Evolutionary conservation across 53 echinoderm and acorn worm genomes (phyloP).

Genomic region (Antedon mediterranea): DNA sequence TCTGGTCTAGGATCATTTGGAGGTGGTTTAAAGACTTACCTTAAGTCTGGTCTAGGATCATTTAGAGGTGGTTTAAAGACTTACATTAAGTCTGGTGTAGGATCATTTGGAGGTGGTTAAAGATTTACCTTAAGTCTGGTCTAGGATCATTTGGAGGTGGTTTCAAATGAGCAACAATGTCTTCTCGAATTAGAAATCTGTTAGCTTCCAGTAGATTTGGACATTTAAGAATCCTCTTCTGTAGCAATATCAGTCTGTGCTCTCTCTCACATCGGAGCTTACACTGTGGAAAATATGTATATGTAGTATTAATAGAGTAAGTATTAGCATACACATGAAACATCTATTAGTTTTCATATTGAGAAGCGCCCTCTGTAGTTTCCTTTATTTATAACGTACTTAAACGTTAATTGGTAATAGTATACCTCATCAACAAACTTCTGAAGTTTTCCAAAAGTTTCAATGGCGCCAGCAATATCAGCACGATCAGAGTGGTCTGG

Average conservation of each 20-base stretch:
- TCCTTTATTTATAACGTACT: too few species aligned
- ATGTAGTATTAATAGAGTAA: too few species aligned
- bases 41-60: background rate
- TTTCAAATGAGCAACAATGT: constrained; percentile 61
- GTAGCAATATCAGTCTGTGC: constrained; percentile 38
- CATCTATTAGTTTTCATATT: too few species aligned
- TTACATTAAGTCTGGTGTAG: background rate
- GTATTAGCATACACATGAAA: too few species aligned
- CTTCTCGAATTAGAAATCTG: constrained; percentile 54
- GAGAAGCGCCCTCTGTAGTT: too few species aligned
- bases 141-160: constrained; percentile 3
- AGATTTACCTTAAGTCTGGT: background rate
- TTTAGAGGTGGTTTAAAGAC: constrained; percentile 21
- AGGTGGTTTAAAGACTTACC: constrained; percentile 35
- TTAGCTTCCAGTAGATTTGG: constrained; percentile 83
- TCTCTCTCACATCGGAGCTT: constrained; percentile 57
- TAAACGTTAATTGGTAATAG: too few species aligned
- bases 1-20: background rate
- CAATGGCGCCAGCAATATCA: constrained; percentile 42
- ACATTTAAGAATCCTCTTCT: constrained; percentile 64
- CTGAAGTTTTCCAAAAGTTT: constrained; percentile 56
- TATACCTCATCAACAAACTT: constrained; percentile 60
- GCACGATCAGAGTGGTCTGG: constrained; percentile 61
- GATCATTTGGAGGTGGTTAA: constrained; percentile 17
- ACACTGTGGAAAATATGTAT: constrained; percentile 31